A percentile compares a stretch with the other conserved stretches of the same genome.
phyloP scores from a whole-genome alignment of 2,113 vertebrate genomes.

The Machaerirhynchus nigripectus region DNA sequence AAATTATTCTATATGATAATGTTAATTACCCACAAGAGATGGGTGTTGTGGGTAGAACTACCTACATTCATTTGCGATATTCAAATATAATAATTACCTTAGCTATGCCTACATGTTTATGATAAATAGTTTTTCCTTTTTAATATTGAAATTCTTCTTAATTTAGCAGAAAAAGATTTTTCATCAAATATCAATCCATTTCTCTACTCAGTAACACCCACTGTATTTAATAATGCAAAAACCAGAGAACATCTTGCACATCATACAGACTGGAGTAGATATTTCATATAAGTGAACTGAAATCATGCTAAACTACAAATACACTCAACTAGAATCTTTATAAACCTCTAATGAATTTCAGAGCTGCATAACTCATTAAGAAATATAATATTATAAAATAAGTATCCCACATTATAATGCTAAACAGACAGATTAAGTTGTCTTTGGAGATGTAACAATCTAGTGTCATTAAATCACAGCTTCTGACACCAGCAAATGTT shows the following conservation, averaged over 20 bases:
- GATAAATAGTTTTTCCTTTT: not conserved
- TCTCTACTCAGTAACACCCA: not conserved
- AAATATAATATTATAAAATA: not conserved
- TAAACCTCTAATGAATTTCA: not conserved
- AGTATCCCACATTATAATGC: not conserved
- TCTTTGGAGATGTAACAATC: not conserved
- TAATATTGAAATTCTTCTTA: not conserved
- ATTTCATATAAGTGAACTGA: not conserved
- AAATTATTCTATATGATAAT: not conserved
- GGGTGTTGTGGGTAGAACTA: not conserved
- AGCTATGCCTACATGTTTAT: not conserved
- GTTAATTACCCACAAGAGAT: not conserved
- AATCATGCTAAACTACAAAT: not conserved
- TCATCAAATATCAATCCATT: not conserved
- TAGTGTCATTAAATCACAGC: not conserved
- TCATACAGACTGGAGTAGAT: not conserved
- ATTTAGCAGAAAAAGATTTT: not conserved
- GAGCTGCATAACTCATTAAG: not conserved
- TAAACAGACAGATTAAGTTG: not conserved
- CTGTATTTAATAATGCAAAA: not conserved
- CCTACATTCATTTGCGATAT: not conserved
- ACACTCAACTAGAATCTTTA: not conserved
- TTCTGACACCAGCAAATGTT: not conserved
- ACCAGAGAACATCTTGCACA: not conserved
- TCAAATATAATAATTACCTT: not conserved